These are phyloP conservation scores for Hirtodrosophila trivittata DNA, from an alignment of 2,888 invertebrate species.

Conservation along the genomic window DNA sequence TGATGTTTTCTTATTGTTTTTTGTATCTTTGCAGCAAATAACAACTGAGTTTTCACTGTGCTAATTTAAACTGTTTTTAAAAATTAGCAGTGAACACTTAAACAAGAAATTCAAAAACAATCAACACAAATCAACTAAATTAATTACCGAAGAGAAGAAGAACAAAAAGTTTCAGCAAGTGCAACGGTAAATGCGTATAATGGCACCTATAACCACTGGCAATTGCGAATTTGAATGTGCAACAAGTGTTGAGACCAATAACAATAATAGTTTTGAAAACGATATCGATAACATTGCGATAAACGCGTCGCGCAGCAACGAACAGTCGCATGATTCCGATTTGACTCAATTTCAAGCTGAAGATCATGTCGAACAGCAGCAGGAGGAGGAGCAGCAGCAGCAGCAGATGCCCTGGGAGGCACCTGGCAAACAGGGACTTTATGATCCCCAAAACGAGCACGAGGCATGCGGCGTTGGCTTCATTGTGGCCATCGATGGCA, in stretches of 20 bases:
- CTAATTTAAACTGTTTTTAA: slow-evolving; percentile 48
- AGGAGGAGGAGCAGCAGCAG: slow-evolving; percentile 41
- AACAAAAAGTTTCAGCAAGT: slow-evolving; percentile 65
- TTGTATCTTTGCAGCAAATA: slow-evolving; percentile 39
- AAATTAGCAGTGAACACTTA: slow-evolving; percentile 40
- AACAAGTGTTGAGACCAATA: slow-evolving; percentile 79
- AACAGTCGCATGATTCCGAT: slow-evolving; percentile 58
- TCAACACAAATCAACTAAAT: slow-evolving; percentile 27
- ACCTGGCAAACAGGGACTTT: slow-evolving; percentile 95
- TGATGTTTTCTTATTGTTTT: slow-evolving; percentile 9
- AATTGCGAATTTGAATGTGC: slow-evolving; percentile 83
- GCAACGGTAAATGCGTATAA: slow-evolving; percentile 81
- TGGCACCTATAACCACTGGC: slow-evolving; percentile 83
- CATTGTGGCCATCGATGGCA: slow-evolving; percentile 98
- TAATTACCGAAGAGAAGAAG: slow-evolving; percentile 44
- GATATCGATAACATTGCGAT: slow-evolving; percentile 45
- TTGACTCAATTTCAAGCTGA: slow-evolving; percentile 48
- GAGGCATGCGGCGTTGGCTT: slow-evolving; percentile 99
- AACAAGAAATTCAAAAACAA: slow-evolving; percentile 22
- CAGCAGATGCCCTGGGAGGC: slow-evolving; percentile 89
- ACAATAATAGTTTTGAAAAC: slow-evolving; percentile 49
- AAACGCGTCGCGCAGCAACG: slow-evolving; percentile 14
- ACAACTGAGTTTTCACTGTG: slow-evolving; percentile 34
- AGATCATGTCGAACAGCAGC: slow-evolving; percentile 33
- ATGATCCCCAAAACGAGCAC: slow-evolving; percentile 97